These are phyloP conservation scores for Drosophila hawaiiensis DNA, from an alignment of 2,888 invertebrate genomes.

Conservation along the genomic window DNA sequence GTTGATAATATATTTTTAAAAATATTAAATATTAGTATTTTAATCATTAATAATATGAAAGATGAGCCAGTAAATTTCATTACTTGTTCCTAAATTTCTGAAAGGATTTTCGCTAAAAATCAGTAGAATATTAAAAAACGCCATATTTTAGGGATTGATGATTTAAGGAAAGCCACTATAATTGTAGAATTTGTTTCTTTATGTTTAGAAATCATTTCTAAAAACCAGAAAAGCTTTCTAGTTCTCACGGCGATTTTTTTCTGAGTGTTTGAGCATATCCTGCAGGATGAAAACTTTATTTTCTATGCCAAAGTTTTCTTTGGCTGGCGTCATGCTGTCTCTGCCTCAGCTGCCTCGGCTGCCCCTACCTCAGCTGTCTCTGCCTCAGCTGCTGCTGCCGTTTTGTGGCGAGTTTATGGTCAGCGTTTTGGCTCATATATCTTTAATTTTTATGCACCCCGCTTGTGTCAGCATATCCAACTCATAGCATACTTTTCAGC, in stretches of 20 bases:
- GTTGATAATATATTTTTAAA: accelerated
- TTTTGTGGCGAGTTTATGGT: constrained; percentile 50
- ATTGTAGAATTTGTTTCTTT: neutral
- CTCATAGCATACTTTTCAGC: constrained; percentile 72
- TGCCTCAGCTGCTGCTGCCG: neutral
- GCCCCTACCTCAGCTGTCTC: constrained; percentile 1
- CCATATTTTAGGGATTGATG: neutral
- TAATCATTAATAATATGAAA: neutral
- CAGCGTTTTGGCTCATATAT: constrained; percentile 61
- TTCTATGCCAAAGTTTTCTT: constrained; percentile 15
- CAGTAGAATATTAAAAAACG: neutral
- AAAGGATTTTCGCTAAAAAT: neutral
- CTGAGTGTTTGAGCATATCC: constrained; percentile 27
- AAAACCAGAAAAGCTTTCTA: neutral
- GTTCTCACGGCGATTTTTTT: neutral
- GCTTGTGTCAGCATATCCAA: constrained; percentile 72
- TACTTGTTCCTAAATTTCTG: neutral
- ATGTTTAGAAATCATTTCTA: neutral
- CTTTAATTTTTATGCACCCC: constrained; percentile 73
- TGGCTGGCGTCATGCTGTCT: constrained; percentile 52
- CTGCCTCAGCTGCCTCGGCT: neutral
- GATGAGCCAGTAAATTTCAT: too few species aligned
- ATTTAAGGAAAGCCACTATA: neutral
- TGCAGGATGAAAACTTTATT: constrained; percentile 34
- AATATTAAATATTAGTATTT: neutral